Evolutionary conservation across 2,797 vertebrate species (phyloP).

Genomic region (Cyprinella venusta): DNA sequence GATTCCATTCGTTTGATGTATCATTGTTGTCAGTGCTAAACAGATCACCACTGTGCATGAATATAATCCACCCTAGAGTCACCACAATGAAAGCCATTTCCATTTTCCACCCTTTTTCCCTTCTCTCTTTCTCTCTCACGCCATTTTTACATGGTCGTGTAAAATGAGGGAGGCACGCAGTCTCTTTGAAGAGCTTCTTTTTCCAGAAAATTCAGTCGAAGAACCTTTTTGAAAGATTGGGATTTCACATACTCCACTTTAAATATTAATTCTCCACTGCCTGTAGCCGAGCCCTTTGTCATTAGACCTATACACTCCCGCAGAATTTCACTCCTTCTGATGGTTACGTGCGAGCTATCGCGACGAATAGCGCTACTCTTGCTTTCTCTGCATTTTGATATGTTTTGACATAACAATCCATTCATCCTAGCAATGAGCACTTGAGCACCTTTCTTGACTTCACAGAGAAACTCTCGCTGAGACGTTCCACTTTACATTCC

Average conservation of each 20-base stretch:
- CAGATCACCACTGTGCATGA: conserved; percentile 72
- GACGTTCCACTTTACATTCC: conserved; percentile 40
- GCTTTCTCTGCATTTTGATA: conserved; percentile 44
- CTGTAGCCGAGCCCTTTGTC: conserved; percentile 59
- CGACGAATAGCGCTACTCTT: conserved; percentile 28
- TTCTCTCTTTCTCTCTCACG: conserved; percentile 13
- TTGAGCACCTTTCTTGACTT: conserved; percentile 40
- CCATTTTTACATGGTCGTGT: conserved; percentile 62
- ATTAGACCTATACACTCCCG: conserved; percentile 58
- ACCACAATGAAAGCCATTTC: conserved; percentile 57
- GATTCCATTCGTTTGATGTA: conserved; percentile 74
- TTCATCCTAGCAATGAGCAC: conserved; percentile 50
- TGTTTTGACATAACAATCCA: conserved; percentile 43
- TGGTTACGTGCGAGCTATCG: background rate
- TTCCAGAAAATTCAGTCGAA: conserved; percentile 24
- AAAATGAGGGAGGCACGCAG: conserved; percentile 47
- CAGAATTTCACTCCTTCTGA: conserved; percentile 15
- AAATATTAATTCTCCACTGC: conserved; percentile 52
- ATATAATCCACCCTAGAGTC: conserved; percentile 66
- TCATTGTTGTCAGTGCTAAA: conserved; percentile 75
- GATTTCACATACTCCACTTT: conserved; percentile 59
- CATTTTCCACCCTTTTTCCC: conserved; percentile 57
- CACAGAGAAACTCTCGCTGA: conserved; percentile 36
- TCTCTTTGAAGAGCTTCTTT: conserved; percentile 56
- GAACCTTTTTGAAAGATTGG: conserved; percentile 50